These are phyloP conservation scores for Leptothorax acervorum DNA, from an alignment of 2,888 invertebrate species.

Conservation along the genomic window DNA sequence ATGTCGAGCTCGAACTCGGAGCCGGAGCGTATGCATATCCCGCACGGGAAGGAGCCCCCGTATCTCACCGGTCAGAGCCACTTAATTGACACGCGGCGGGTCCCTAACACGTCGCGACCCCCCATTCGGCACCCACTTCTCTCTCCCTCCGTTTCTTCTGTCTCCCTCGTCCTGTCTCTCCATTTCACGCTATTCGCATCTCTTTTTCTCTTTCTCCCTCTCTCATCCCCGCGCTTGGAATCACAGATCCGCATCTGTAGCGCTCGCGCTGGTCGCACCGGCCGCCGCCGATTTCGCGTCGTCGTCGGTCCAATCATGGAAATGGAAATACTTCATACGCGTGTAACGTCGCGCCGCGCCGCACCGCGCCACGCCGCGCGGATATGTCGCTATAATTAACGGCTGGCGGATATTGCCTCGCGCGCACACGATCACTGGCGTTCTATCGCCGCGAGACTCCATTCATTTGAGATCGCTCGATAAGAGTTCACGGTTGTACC, in stretches of 20 bases:
- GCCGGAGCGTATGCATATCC: slow-evolving; percentile 78
- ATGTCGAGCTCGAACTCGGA: slow-evolving; percentile 62
- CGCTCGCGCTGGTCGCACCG: slow-evolving; percentile 59
- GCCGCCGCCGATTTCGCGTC: slow-evolving; percentile 66
- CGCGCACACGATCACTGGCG: slow-evolving; percentile 60
- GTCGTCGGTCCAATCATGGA: slow-evolving; percentile 75
- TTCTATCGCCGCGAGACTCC: slow-evolving; percentile 52
- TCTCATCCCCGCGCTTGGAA: slow-evolving; percentile 70
- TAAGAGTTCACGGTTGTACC: slow-evolving; percentile 36
- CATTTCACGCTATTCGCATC: background rate
- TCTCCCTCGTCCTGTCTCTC: background rate
- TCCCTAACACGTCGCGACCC: slow-evolving; percentile 85
- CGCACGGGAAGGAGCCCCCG: slow-evolving; percentile 83
- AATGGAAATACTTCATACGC: slow-evolving; percentile 75
- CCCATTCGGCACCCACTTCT: slow-evolving; percentile 77
- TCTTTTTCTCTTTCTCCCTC: slow-evolving; percentile 4
- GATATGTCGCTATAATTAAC: slow-evolving; percentile 70
- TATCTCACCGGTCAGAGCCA: slow-evolving; percentile 84
- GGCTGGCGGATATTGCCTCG: slow-evolving; percentile 70
- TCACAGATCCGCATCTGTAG: slow-evolving; percentile 84
- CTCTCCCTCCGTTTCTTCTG: slow-evolving; percentile 26
- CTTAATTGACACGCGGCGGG: slow-evolving; percentile 85
- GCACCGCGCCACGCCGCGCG: slow-evolving; percentile 21
- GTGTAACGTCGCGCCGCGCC: slow-evolving; percentile 36
- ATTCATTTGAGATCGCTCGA: slow-evolving; percentile 54